These are phyloP conservation scores for Anoplopoma fimbria DNA, from an alignment of 2,113 vertebrate species.

Conservation along the genomic window DNA sequence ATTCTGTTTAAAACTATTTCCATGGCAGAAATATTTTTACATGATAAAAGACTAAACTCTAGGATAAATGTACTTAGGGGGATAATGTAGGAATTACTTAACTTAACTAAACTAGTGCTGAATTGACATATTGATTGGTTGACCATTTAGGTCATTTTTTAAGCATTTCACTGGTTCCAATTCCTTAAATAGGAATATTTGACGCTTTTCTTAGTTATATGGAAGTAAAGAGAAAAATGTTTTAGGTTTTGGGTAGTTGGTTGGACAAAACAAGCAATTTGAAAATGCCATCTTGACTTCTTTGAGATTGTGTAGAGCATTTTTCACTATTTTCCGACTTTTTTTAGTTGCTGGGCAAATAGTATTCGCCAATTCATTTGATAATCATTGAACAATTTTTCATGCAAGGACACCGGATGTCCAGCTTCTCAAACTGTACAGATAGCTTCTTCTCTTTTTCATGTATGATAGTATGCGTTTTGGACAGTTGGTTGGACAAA, in stretches of 20 bases:
- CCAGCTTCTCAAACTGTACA: neutral
- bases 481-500: neutral
- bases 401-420: neutral
- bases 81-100: neutral
- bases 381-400: neutral
- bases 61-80: neutral
- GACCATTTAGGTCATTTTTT: neutral
- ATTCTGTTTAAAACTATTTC: neutral
- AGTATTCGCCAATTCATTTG: neutral
- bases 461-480: neutral
- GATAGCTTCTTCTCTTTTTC: neutral
- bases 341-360: neutral
- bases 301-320: neutral
- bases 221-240: neutral
- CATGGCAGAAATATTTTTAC: neutral
- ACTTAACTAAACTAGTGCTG: neutral
- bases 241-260: neutral
- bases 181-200: neutral
- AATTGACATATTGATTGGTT: neutral
- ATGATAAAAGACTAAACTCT: neutral
- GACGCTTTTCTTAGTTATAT: neutral
- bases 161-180: neutral
- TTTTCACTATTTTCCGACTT: neutral
- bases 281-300: neutral
- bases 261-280: neutral